Evolutionary conservation across 2,797 vertebrate genomes (phyloP).

Genomic region (Hipposideros larvatus): DNA sequence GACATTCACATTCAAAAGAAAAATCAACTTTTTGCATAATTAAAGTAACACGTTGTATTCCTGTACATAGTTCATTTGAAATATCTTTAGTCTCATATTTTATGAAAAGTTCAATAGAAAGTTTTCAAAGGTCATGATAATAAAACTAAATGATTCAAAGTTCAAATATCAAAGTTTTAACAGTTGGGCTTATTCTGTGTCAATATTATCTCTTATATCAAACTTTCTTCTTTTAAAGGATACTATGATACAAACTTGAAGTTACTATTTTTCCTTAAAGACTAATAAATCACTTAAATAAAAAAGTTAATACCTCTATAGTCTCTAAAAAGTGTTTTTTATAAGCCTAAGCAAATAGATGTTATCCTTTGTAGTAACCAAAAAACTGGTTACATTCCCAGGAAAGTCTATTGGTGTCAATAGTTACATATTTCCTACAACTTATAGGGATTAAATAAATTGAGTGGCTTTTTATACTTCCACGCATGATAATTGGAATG

Average conservation of each 20-base stretch:
- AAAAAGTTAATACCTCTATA: background rate
- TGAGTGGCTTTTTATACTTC: background rate
- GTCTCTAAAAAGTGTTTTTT: background rate
- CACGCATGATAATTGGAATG: background rate
- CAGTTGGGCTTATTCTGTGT: background rate
- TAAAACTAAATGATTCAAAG: constrained; percentile 34
- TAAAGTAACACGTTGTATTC: background rate
- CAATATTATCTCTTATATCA: background rate
- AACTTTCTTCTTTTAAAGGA: background rate
- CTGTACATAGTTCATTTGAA: background rate
- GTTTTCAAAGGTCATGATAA: constrained; percentile 9
- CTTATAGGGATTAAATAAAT: background rate
- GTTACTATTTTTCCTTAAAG: background rate
- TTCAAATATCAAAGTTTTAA: constrained; percentile 46
- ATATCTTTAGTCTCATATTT: constrained; percentile 46
- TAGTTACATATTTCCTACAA: background rate
- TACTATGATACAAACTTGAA: background rate
- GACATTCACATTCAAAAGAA: constrained; percentile 75
- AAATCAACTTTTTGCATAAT: constrained; percentile 60
- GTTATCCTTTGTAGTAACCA: background rate
- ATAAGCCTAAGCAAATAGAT: background rate
- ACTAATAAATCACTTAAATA: constrained; percentile 8
- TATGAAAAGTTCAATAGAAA: constrained; percentile 18
- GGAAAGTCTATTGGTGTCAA: background rate
- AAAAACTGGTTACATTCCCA: background rate